Base-by-base conservation (phyloP, 2,888 invertebrate genomes). In the Dexiosoma caninum region DNA sequence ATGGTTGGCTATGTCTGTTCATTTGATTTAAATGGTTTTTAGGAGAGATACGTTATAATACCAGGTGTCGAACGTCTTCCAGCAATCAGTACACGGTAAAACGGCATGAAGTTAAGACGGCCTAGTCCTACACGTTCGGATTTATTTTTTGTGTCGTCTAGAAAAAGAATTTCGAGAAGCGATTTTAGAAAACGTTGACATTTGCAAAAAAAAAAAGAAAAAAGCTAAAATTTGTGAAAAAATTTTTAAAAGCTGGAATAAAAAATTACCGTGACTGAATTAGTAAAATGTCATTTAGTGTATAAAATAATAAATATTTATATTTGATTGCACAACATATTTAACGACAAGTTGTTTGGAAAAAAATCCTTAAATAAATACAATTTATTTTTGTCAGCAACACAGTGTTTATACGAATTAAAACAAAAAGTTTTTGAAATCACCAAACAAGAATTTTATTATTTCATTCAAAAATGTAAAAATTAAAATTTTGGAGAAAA, bases 41-140 rank as follows among this genome's bases (percentile, higher is more conserved):
- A 55, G 62, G 49, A 78, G 72, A 69, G 75, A 72, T 78, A 86
- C 87, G 84, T 87, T 88, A 88, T 88, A 88, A 88, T 89, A 89
- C 87, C 86, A 86, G 88, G 87, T 86, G 86, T 85, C 86, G 86
- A 85, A 85, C 86, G 87, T 85, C 86, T 86, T 87, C 85, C 85
- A 86, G 85, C 86, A 88, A 85, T 89, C 89, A 89, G 89, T 89
- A 85, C 86, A 85, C 87, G 86, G 86, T 87, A 88, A 86, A 86
- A 86, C 86, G 88, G 88, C 88, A 85, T 85, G 85, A 87, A 87
- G 89, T 89, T 86, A 85, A 88, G 88, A 86, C 88, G 82, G 82
- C 42, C 49, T 51, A 27, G 40, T 30, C 4, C 23, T 40, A 14
- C 21, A 12, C 10, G 49, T 23, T 44, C 40, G 21, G 30, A 66